Evolutionary conservation across 2,797 vertebrate genomes (phyloP), one percentile per base, ranked within the genome.

Genomic region (Protosalanx chinensis): DNA sequence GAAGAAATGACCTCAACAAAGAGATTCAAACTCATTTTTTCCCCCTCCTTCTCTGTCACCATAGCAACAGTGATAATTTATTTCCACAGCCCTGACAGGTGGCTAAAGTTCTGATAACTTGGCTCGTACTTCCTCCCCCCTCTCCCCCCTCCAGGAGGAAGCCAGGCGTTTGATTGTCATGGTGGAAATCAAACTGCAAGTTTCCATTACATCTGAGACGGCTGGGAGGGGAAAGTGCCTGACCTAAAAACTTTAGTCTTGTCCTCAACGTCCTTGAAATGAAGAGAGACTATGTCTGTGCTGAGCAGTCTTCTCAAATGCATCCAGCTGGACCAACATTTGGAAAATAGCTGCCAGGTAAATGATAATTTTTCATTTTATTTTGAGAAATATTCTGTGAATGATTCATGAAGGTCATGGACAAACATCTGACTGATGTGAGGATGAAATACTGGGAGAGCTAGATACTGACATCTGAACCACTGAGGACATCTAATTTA

Each of bases 71-170:
- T 62, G 68, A 73, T 76, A 65, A 81, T 77, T 74, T 72, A 87
- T 82, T 84, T 82, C 75, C 76, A 27, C 23, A 33, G 72, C 65
- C 61, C 13, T 73, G 41, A 46, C 41, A 46, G 78, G 87, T 81
- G 86, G 72, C 73, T 82, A 77, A 77, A 68, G 35, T 69, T 86
- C 79, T 70, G 63, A 81, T 83, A 83, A 85, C 76, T 81, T 80
- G 37, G 82, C 51, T 81, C 57, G 32, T 49, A 12, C 57, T 70
- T 57, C 46, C 64, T 67, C 68, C 13, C 73, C 66, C 49, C 20
- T n/a, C 41, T 27, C 20, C 41, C 5, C 33, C 56, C 37, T 16
- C 75, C 64, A 75, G 69, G 67, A 81, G 64, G 67, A 82, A 72
- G 66, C 75, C 79, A 64, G 81, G 81, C 80, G 79, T 78, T 70